Base-by-base conservation (phyloP, 2,888 invertebrate genomes). In the Nymphalis urticae region DNA sequence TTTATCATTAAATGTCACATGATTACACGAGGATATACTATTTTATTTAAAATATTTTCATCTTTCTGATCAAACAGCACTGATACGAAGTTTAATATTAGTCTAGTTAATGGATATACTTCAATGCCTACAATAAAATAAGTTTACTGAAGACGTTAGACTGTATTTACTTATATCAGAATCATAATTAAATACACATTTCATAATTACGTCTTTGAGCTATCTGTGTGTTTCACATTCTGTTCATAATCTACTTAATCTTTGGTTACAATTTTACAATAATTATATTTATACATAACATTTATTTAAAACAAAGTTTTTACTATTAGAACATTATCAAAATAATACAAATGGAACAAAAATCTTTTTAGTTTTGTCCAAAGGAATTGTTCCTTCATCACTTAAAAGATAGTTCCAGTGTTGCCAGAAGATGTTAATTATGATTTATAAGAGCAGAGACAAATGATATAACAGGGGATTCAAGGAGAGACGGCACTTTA, bases 171-270 rank as follows among this genome's bases (percentile, higher is more conserved):
- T 56, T 56, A 32, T 17, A 56, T 17, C 17, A 32, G 27, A 21
- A 24, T 32, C 7, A 56, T 32, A 16, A 17, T 42, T 42, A 51
- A 56, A 32, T 56, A 32, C 13, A 54, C 27, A 54, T 53, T 53
- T 53, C 24, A 56, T 32, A 32, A 32, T 56, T 53, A 56, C 54
- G 32, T 32, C 54, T 56, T 56, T 32, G 8, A 54, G 54, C 17
- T 32, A 16, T 32, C 27, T 21, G 27, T 27, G 17, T 51, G 8
- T 19, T n/a, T n/a, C n/a, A n/a, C n/a, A n/a, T n/a, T n/a, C 8
- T 56, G 54, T 24, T 19, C 24, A 32, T 16, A 56, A 32, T 50
- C 50, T 19, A 51, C 3, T 56, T 32, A n/a, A n/a, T n/a, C n/a
- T n/a, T n/a, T n/a, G n/a, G n/a, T n/a, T n/a, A n/a, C n/a, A n/a